These are phyloP conservation scores for Sitta europaea DNA, from an alignment of 2,113 vertebrate genomes.

Conservation along the genomic window DNA sequence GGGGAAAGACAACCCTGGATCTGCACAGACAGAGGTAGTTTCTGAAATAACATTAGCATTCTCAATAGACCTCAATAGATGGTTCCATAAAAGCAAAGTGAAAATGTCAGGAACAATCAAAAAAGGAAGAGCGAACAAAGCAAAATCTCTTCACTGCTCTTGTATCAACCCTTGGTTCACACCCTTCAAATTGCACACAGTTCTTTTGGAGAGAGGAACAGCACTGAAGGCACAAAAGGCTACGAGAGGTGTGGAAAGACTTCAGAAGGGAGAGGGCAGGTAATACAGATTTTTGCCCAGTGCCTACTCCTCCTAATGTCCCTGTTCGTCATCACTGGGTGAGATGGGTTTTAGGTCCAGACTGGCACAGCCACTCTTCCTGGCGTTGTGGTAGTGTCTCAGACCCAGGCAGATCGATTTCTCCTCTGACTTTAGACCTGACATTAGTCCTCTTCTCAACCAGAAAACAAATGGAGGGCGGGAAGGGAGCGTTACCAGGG, in stretches of 20 bases:
- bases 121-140: neutral
- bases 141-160: neutral
- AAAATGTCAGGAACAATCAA: neutral
- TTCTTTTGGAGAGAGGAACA: neutral
- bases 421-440: neutral
- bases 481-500: neutral
- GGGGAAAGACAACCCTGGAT: neutral
- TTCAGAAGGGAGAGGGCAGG: neutral
- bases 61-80: neutral
- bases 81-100: neutral
- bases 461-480: neutral
- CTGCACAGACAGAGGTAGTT: accelerated
- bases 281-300: neutral
- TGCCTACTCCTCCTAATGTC: accelerated
- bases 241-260: neutral
- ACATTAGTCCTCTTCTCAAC: neutral
- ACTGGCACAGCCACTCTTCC: neutral
- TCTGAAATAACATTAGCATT: neutral
- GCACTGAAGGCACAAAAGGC: neutral
- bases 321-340: neutral
- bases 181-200: neutral
- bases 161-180: neutral
- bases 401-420: neutral
- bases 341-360: neutral
- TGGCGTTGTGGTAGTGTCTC: accelerated